These are phyloP conservation scores for Grammomys surdaster DNA, from an alignment of 2,113 vertebrate species.

Conservation along the genomic window DNA sequence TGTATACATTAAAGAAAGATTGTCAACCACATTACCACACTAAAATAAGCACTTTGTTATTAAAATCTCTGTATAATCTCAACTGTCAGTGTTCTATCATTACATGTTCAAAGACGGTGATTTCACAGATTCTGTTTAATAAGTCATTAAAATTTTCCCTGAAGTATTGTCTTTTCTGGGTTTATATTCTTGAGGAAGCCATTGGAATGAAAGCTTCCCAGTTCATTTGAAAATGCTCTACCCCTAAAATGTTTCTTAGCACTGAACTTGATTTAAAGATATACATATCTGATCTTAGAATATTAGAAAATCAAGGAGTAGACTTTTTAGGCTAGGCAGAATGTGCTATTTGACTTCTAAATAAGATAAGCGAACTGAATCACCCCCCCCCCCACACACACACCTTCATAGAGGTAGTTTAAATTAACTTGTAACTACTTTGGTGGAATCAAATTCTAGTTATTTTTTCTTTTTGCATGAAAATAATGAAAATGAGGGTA, in stretches of 20 bases:
- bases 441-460: constrained; percentile 74
- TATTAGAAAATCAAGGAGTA: constrained; percentile 61
- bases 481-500: constrained; percentile 70
- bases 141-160: neutral
- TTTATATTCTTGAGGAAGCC: constrained; percentile 36
- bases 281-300: constrained; percentile 27
- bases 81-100: neutral
- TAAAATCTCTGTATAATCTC: neutral
- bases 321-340: constrained; percentile 56
- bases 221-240: constrained; percentile 66
- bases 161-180: neutral
- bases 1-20: neutral
- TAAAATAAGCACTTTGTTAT: constrained; percentile 44
- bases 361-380: neutral
- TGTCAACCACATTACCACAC: neutral
- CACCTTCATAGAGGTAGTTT: constrained; percentile 4
- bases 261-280: constrained; percentile 25
- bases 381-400: neutral
- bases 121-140: constrained; percentile 23
- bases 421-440: constrained; percentile 78
- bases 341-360: constrained; percentile 63
- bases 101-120: neutral
- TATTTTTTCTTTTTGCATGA: constrained; percentile 53
- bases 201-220: neutral
- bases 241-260: constrained; percentile 42